phyloP scores from a whole-genome alignment of 2,888 invertebrate species.

The Epinotia nisella region DNA sequence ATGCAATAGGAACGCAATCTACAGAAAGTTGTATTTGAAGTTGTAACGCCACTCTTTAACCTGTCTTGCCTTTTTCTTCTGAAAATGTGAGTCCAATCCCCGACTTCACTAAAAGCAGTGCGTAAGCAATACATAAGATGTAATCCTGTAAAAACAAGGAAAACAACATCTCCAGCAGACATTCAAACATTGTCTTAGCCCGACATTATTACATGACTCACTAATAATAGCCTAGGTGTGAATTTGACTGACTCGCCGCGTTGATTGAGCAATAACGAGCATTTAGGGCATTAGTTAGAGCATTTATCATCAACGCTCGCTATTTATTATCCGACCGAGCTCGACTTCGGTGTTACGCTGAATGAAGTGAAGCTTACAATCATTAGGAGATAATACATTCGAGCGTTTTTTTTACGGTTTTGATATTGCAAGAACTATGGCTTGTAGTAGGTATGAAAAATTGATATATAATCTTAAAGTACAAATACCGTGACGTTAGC shows the following conservation, averaged over 20 bases:
- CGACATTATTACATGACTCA: slow-evolving; percentile 53
- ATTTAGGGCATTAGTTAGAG: slow-evolving; percentile 63
- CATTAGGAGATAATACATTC: slow-evolving; percentile 33
- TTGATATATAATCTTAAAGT: background rate
- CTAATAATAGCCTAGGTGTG: slow-evolving; percentile 55
- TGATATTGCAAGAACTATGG: background rate
- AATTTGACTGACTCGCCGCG: slow-evolving; percentile 63
- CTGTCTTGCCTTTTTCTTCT: slow-evolving; percentile 12
- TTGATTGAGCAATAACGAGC: slow-evolving; percentile 68
- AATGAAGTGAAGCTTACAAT: slow-evolving; percentile 30
- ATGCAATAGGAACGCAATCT: background rate
- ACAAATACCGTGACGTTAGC: background rate
- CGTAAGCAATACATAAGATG: background rate
- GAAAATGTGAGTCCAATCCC: background rate
- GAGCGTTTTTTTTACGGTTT: slow-evolving; percentile 2
- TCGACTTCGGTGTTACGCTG: slow-evolving; percentile 45
- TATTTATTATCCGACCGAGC: slow-evolving; percentile 36
- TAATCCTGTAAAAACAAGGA: slow-evolving; percentile 19
- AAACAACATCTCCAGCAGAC: slow-evolving; percentile 7
- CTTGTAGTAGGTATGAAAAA: background rate
- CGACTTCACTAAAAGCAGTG: background rate
- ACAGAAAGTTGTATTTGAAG: slow-evolving; percentile 13
- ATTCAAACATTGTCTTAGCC: slow-evolving; percentile 19
- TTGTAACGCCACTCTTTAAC: background rate
- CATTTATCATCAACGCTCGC: slow-evolving; percentile 54